phyloP scores from a whole-genome alignment of 1,140 invertebrate genomes.

The Phortica variegata region DNA sequence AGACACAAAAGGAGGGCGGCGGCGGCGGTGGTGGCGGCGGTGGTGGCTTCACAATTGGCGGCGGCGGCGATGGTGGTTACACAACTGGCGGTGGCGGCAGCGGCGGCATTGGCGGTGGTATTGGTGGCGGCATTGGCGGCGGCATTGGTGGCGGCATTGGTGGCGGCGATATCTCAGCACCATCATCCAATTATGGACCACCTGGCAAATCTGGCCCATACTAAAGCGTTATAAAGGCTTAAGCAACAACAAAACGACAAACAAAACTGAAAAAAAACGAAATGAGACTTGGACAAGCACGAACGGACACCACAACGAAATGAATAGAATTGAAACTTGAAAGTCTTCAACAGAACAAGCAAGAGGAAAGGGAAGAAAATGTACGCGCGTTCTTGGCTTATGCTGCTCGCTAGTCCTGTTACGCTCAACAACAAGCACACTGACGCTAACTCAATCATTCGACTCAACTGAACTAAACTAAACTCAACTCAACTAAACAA shows the following conservation, averaged over 20 bases:
- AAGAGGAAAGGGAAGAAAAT: constrained; percentile 8
- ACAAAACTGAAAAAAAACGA: too few relatives aligned
- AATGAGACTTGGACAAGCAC: not conserved
- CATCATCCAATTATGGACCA: constrained; percentile 66
- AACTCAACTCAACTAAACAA: too few relatives aligned
- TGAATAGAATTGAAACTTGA: not conserved
- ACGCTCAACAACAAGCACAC: constrained; percentile 27
- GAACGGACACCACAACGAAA: not conserved
- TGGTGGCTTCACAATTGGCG: constrained; percentile 38
- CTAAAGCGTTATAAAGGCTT: constrained; percentile 23
- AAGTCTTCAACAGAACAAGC: too few relatives aligned
- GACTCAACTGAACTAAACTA: too few relatives aligned
- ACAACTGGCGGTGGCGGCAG: constrained; percentile 42
- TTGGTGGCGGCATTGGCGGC: constrained; percentile 57
- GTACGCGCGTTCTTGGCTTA: constrained; percentile 33
- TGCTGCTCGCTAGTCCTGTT: constrained; percentile 54
- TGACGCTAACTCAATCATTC: too few relatives aligned
- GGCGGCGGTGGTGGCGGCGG: constrained; percentile 50
- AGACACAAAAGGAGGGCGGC: constrained; percentile 68
- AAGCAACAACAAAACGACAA: not conserved
- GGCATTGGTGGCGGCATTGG: constrained; percentile 56
- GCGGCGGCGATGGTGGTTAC: constrained; percentile 53
- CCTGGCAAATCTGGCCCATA: constrained; percentile 60
- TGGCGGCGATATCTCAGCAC: constrained; percentile 56
- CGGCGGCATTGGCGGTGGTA: too few relatives aligned